Evolutionary conservation across 2,797 vertebrate species (phyloP), one percentile per base, ranked within the genome.

Genomic region (Myripristis jacobus): DNA sequence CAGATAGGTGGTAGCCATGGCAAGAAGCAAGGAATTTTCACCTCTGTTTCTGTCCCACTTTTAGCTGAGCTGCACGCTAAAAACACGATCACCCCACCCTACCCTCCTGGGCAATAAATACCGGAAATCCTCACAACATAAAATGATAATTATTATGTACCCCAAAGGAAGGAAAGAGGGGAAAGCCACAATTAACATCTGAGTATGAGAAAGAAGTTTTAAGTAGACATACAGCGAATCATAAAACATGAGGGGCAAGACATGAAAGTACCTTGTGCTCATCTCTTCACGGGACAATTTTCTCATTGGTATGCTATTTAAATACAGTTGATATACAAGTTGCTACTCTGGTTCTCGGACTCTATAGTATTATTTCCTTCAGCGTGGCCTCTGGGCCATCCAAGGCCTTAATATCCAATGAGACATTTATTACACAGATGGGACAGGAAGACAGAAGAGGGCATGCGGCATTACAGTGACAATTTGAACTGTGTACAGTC

Each of bases 401-500:
- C 60, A 87, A 85, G 86, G 92, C 89, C 92, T 93, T 92, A 90
- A 89, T 70, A 80, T 82, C 73, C 76, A 58, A 81, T 67, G 18
- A 70, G 69, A 83, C 66, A 44, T 77, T 80, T 68, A 50, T 46
- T 81, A 76, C 66, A 71, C 77, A 63, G 70, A 79, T 11, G 71
- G 63, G 63, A 53, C 48, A 46, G 67, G 58, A 60, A 66, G 74
- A 82, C 76, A 72, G 54, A 78, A 83, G 71, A 84, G 81, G 86
- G 84, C 84, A 87, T 79, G 80, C 86, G 80, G 79, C 82, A 75
- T 83, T 72, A 80, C 75, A 87, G 82, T 80, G 80, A 84, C 87
- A 81, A 76, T 83, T 75, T 61, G 79, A 75, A 86, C 88, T 87
- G 80, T 91, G 90, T 89, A 89, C 87, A 91, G 89, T 92, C 86